Evolutionary conservation across 2,888 invertebrate species (phyloP), one percentile per base, ranked within the genome.

Genomic region (Andricus quercusramuli): DNA sequence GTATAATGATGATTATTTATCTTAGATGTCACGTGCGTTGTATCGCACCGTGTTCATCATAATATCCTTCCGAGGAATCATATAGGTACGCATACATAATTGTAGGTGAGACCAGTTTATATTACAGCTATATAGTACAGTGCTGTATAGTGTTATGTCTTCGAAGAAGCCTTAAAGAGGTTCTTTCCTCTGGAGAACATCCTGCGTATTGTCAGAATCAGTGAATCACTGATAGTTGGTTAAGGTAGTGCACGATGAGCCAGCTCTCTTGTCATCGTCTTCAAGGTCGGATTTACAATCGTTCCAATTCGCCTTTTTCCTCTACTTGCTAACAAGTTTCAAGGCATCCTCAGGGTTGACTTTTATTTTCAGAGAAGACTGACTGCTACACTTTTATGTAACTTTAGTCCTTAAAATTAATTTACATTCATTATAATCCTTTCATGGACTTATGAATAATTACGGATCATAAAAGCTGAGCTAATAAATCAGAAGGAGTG

Each of bases 261-360:
- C 88, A 85, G 85, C 84, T 85, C 85, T 85, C 84, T 84, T 84
- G 86, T 86, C 88, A 83, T 82, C 84, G 83, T 83, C 80, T 74
- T 76, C 85, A 87, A 87, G 88, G 86, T 77, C 79, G 76, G 64
- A 80, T 70, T 77, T 79, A 83, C 59, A 78, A 80, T 78, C 70
- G 82, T 83, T 82, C 80, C 77, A 74, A 80, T 83, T 83, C 56
- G 77, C 80, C 80, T 44, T 44, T 44, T 44, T 15, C 15, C 44
- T 47, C 17, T 47, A 47, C 17, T 79, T 80, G 6, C 37, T 9
- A 37, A 37, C 37, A 37, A 80, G 78, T 80, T 62, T 68, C 74
- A 66, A 74, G 74, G 74, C 32, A 32, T 74, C 56, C n/a, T 74
- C 74, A 74, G 32, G 74, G 56, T 74, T 56, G 32, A 74, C 51